Base-by-base conservation (phyloP, 1,140 invertebrate genomes). In the Parapsyche elsis region DNA sequence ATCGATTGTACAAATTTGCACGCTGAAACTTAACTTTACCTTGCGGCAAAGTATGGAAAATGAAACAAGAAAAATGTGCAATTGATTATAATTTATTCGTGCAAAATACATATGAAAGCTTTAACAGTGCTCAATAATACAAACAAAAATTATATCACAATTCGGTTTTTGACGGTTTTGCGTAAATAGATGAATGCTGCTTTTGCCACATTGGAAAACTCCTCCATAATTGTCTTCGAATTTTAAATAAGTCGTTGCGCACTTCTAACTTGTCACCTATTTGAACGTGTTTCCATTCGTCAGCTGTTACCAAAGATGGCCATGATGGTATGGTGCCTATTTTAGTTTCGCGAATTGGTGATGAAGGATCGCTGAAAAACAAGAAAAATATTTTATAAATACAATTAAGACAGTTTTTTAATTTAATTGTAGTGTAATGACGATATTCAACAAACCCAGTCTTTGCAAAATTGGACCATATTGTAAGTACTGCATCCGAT, bases 401-500 rank as follows among this genome's bases (percentile, higher is more conserved):
- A 4, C 30, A 19, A 38, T 38, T n/a, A n/a, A 38, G 1, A 38
- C 7, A 38, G 30, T 38, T 4, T 38, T 38, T 38, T 7, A 38
- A 7, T 7, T 38, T 38, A 4, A 38, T 38, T 38, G 1, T 4
- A 38, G 30, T 38, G 1, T 7, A 38, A 38, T n/a, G 7, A 4
- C 7, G 30, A 7, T 38, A 38, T 38, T 38, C 16, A 53, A 53
- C 16, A 53, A 5, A 83, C 82, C 82, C 82, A n/a, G 80, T 64
- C 53, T 45, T 77, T 19, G 82, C 82, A 71, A 83, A 83, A 75
- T 81, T 81, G 0, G 74, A 81, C 82, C 82, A 83, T 7, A 83
- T 53, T 71, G 80, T 81, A 16, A 81, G 21, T 9, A 83, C 10
- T 0, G 45, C 49, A 49, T 83, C 76, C 9, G 80, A 80, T 5